A percentile compares a stretch with the other conserved stretches of the same genome.
Evolutionary conservation across 2,888 invertebrate genomes (phyloP).

Genomic region (Philhelius pedissequus): DNA sequence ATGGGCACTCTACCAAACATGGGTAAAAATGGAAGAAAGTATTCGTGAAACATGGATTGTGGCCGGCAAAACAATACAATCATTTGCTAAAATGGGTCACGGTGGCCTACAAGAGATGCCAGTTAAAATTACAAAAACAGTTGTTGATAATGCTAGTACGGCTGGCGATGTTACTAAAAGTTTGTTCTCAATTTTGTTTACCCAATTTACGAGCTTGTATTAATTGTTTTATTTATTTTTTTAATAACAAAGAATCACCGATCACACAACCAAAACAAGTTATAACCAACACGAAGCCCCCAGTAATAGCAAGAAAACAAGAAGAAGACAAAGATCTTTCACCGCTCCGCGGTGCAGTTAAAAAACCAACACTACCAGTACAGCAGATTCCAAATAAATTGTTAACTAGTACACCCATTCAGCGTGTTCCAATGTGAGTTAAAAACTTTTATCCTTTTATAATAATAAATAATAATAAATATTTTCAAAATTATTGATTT

Average conservation of each 20-base stretch:
- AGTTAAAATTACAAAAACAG: constrained; percentile 79
- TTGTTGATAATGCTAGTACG: constrained; percentile 75
- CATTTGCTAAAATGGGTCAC: constrained; percentile 82
- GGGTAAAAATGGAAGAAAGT: constrained; percentile 88
- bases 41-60: constrained; percentile 89
- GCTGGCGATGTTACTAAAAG: constrained; percentile 72
- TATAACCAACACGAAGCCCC: constrained; percentile 70
- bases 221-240: neutral
- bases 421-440: constrained; percentile 30
- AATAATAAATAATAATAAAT: neutral
- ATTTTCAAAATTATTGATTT: neutral
- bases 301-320: constrained; percentile 69
- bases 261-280: constrained; percentile 70
- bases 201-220: neutral
- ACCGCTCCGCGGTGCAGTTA: constrained; percentile 62
- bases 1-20: constrained; percentile 90
- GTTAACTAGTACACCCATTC: constrained; percentile 48
- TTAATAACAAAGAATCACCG: constrained; percentile 22
- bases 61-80: constrained; percentile 88
- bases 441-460: neutral
- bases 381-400: constrained; percentile 45
- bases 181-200: constrained; percentile 56
- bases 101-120: constrained; percentile 79
- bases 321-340: constrained; percentile 68
- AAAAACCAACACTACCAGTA: constrained; percentile 60